Evolutionary conservation across 1,140 invertebrate species (phyloP), one percentile per base, ranked within the genome.

Genomic region (Mesaphorura yosii): DNA sequence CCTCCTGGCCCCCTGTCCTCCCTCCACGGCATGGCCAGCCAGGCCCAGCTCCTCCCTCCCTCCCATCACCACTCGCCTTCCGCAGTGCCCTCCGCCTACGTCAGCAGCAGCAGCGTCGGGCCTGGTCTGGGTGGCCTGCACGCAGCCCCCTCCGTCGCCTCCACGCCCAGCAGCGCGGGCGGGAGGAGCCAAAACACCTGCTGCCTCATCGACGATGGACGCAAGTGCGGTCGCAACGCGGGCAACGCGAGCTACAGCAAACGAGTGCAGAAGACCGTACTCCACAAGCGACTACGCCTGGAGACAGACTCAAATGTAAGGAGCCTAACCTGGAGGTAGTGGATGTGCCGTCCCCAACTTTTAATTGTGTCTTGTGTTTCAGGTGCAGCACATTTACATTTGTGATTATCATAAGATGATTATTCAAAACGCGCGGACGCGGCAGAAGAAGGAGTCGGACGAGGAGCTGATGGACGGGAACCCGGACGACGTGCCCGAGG

Each of bases 241-340:
- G 91, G 92, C 45, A 95, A 96, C 75, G 93, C 92, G 54, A 88
- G 88, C 37, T 97, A 95, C 70, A 93, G 88, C 70, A 96, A 96
- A 69, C 78, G 90, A 59, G 91, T 97, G 64, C 89, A 95, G 70
- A 94, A 93, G 69, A 94, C 86, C 53, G 89, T 94, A n/a, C 82
- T 85, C 46, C 88, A 94, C 65, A 78, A 88, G 60, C 82, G 87
- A 65, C 78, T 96, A 1, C 89, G 89, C 68, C 78, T 96, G 14
- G 84, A 81, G 68, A 80, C 89, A 56, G 91, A 95, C 74, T 78
- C 77, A 63, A 78, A 79, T 68, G 86, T 88, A n/a, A n/a, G n/a
- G 72, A 71, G 74, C 72, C 51, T 4, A 3, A 40, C 7, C 10
- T 54, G 3, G 6, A 27, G 10, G 22, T 50, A 5, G 14, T 1